phyloP scores from a whole-genome alignment of 2,888 invertebrate species.

The Onthophagus sagittarius region DNA sequence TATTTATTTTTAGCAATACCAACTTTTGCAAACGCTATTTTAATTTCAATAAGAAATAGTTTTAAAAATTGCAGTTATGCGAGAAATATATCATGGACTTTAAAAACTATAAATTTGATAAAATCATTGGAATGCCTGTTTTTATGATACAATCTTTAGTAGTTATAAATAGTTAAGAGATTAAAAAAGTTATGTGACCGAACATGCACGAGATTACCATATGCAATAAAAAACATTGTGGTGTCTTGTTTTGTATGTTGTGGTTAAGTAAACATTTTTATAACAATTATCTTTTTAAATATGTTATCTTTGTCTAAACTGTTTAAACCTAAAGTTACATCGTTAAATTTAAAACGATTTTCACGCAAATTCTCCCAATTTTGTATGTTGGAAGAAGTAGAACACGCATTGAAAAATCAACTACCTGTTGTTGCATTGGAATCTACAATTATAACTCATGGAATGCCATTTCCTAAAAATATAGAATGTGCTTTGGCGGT shows the following conservation, averaged over 20 bases:
- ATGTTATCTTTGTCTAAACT: not conserved
- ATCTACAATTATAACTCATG: conserved; percentile 97
- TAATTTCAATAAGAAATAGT: no score
- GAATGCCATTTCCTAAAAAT: conserved; percentile 94
- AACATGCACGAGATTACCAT: not conserved
- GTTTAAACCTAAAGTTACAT: not conserved
- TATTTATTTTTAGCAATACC: no score
- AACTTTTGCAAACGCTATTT: no score
- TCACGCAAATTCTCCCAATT: conserved; percentile 28
- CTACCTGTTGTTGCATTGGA: conserved; percentile 90
- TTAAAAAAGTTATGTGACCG: no score
- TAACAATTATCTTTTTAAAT: not conserved
- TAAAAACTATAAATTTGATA: no score
- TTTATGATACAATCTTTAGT: no score
- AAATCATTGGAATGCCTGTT: no score
- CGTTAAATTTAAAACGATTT: no score
- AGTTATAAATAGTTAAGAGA: no score
- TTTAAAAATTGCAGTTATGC: no score
- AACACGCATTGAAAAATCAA: conserved; percentile 57
- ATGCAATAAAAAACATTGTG: not conserved
- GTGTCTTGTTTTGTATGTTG: not conserved
- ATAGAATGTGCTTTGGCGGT: conserved; percentile 78
- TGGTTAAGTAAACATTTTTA: not conserved
- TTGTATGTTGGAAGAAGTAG: conserved; percentile 56
- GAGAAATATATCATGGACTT: no score